These are phyloP conservation scores for Burhinus bistriatus DNA, from an alignment of 2,113 vertebrate species.

Conservation along the genomic window DNA sequence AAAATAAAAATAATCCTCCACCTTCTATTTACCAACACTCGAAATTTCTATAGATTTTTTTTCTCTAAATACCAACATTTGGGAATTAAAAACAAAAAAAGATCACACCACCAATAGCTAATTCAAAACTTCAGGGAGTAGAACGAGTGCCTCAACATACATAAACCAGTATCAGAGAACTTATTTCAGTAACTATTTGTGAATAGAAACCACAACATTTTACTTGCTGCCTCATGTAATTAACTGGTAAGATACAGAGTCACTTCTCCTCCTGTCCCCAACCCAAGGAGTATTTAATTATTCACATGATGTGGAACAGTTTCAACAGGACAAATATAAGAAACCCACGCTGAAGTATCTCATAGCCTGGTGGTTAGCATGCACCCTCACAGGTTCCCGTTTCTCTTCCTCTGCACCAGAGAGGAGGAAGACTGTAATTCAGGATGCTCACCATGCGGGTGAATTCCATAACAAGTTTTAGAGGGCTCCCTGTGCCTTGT, in stretches of 20 bases:
- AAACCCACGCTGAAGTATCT: neutral
- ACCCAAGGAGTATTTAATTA: neutral
- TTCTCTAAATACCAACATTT: neutral
- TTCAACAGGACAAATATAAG: neutral
- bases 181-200: neutral
- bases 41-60: neutral
- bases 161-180: neutral
- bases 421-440: neutral
- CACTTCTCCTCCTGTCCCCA: neutral
- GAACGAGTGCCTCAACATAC: neutral
- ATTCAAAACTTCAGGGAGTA: neutral
- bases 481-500: accelerated
- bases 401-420: neutral
- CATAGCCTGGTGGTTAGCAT: accelerated
- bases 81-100: neutral
- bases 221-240: neutral
- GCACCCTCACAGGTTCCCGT: accelerated
- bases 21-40: neutral
- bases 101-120: accelerated
- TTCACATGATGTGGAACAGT: neutral
- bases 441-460: accelerated
- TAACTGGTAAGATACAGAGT: neutral
- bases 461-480: accelerated
- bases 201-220: neutral
- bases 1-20: neutral